Evolutionary conservation across 92 coral and sea anemone species (phyloP).

Genomic region (Bergia sp.): DNA sequence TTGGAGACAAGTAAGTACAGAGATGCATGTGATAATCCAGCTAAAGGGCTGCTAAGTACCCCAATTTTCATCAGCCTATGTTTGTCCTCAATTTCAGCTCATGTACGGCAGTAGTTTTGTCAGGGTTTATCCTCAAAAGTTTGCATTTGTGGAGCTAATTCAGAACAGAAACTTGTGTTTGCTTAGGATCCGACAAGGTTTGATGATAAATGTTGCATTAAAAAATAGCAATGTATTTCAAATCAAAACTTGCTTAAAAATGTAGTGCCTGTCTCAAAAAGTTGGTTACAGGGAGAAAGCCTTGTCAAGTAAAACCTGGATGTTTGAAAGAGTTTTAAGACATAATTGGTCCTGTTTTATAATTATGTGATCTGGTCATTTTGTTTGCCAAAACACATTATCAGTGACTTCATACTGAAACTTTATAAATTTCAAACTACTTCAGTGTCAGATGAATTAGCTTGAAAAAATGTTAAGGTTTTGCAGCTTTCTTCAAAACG

Average conservation of each 20-base stretch:
- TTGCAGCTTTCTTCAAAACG: no score
- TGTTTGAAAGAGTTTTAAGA: no score
- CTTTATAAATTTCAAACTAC: no score
- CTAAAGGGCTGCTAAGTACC: neutral
- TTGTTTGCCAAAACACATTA: no score
- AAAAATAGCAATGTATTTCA: neutral
- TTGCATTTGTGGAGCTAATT: neutral
- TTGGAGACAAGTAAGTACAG: constrained; percentile 78
- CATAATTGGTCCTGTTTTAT: no score
- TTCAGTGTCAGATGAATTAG: no score
- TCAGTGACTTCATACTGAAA: no score
- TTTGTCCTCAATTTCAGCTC: neutral
- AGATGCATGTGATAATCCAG: neutral
- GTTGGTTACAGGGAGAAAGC: neutral
- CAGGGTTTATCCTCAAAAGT: neutral
- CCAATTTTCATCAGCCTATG: neutral
- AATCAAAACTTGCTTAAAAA: neutral
- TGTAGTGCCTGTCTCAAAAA: neutral
- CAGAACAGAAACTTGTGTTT: neutral
- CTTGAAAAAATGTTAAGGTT: no score
- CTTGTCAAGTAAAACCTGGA: no score
- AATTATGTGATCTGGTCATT: no score
- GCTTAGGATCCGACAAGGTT: neutral
- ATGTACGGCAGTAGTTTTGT: neutral
- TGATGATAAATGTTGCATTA: neutral